These are phyloP conservation scores for Poecilia gillii DNA, from an alignment of 2,797 vertebrate genomes.

Conservation along the genomic window DNA sequence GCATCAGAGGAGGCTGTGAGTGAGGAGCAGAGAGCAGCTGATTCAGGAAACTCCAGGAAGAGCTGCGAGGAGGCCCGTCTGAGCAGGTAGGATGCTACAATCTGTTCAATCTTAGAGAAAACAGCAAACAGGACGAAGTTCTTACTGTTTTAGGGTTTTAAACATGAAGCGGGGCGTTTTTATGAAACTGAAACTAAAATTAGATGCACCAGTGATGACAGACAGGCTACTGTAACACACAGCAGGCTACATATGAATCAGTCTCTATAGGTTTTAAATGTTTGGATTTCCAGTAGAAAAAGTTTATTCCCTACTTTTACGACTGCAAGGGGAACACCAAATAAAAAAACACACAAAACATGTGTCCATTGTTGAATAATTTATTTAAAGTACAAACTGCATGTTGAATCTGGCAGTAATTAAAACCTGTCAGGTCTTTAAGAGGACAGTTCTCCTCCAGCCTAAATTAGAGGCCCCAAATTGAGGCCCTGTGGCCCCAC, in stretches of 20 bases:
- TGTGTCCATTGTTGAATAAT: neutral
- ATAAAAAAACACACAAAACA: neutral
- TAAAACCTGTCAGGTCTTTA: slow-evolving; percentile 3
- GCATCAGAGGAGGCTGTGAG: slow-evolving; percentile 59
- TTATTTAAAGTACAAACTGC: neutral
- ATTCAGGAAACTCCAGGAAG: slow-evolving; percentile 58
- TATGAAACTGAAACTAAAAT: neutral
- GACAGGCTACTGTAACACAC: neutral
- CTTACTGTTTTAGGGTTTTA: neutral
- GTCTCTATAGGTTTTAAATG: neutral
- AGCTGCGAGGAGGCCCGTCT: slow-evolving; percentile 62
- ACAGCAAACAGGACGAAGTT: neutral
- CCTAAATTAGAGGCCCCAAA: slow-evolving; percentile 55
- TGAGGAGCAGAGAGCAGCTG: slow-evolving; percentile 61
- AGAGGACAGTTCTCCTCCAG: slow-evolving; percentile 24
- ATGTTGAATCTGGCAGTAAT: slow-evolving; percentile 16
- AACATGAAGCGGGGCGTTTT: neutral
- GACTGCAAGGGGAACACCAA: neutral
- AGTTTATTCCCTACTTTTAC: neutral
- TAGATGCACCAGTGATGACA: slow-evolving; percentile 3
- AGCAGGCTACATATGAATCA: neutral
- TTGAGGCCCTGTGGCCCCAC: slow-evolving; percentile 72
- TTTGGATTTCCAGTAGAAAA: neutral
- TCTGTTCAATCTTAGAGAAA: slow-evolving; percentile 46
- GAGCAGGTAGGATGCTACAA: slow-evolving; percentile 70